These are phyloP conservation scores for Gymnopithys bicolor DNA, from an alignment of 2,797 vertebrate genomes.

Conservation along the genomic window DNA sequence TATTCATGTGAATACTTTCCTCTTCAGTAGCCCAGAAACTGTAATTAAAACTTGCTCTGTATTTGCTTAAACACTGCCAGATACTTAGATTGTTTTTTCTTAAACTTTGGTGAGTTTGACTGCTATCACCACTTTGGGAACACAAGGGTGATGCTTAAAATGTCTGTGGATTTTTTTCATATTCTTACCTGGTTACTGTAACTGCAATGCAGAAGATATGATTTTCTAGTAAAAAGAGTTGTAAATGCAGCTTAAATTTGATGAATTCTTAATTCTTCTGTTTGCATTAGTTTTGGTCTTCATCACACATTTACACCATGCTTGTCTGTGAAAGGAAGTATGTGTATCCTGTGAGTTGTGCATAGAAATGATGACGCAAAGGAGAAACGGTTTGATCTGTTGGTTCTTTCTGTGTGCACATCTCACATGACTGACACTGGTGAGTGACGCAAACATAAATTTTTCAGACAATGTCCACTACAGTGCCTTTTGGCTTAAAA, in stretches of 20 bases:
- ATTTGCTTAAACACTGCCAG: not conserved
- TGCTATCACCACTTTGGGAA: not conserved
- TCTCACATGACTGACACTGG: not conserved
- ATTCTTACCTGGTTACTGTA: not conserved
- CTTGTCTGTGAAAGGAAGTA: not conserved
- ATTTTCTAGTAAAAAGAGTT: not conserved
- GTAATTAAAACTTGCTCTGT: not conserved
- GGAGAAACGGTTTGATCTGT: not conserved
- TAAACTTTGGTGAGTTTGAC: not conserved
- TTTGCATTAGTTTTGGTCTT: not conserved
- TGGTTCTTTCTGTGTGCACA: not conserved
- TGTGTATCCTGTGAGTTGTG: not conserved
- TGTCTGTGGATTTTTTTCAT: not conserved
- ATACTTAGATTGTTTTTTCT: not conserved
- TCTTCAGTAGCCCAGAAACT: not conserved
- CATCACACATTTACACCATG: not conserved
- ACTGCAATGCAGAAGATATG: not conserved
- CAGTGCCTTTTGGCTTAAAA: not conserved
- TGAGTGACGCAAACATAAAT: not conserved
- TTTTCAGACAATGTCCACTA: not conserved
- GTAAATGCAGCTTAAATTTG: not conserved
- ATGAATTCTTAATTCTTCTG: not conserved
- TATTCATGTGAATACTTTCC: not conserved
- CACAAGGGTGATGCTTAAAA: not conserved
- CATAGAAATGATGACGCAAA: not conserved